Conservation (phyloP, 2,113 vertebrate species). For the Pyrgilauda ruficollis region DNA sequence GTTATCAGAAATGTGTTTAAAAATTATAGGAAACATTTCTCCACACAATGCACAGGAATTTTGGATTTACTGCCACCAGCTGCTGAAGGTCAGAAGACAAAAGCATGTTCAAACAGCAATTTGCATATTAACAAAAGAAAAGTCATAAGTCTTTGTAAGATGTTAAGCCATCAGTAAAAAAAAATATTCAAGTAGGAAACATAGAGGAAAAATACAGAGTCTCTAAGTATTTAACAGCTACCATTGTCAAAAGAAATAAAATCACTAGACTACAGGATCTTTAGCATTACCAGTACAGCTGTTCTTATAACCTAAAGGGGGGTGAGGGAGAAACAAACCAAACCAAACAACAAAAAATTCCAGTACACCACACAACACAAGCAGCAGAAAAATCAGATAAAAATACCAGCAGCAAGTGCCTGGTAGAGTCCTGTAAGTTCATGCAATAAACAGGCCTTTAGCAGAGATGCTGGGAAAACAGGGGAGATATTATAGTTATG, state of each 20-base stretch:
- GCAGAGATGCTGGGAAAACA: not conserved
- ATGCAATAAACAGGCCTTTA: not conserved
- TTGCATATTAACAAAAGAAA: not conserved
- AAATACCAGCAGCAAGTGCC: not conserved
- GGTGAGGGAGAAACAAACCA: not conserved
- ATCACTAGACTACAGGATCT: not conserved
- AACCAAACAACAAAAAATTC: not conserved
- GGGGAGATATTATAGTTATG: not conserved
- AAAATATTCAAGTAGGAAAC: not conserved
- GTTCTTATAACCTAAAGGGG: not conserved
- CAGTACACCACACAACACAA: not conserved
- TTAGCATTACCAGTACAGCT: not conserved
- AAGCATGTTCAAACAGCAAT: not conserved
- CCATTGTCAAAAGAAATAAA: not conserved
- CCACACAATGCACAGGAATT: not conserved
- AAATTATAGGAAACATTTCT: not conserved
- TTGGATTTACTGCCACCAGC: not conserved
- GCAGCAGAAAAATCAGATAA: not conserved
- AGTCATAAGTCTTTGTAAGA: not conserved
- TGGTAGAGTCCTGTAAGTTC: not conserved
- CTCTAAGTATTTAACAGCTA: not conserved
- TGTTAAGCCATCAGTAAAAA: not conserved
- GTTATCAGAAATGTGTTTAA: not conserved
- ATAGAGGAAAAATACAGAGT: not conserved
- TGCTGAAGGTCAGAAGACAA: not conserved